Base-by-base conservation (phyloP, 2,797 vertebrate genomes). In the Sebastes hubbsi region DNA sequence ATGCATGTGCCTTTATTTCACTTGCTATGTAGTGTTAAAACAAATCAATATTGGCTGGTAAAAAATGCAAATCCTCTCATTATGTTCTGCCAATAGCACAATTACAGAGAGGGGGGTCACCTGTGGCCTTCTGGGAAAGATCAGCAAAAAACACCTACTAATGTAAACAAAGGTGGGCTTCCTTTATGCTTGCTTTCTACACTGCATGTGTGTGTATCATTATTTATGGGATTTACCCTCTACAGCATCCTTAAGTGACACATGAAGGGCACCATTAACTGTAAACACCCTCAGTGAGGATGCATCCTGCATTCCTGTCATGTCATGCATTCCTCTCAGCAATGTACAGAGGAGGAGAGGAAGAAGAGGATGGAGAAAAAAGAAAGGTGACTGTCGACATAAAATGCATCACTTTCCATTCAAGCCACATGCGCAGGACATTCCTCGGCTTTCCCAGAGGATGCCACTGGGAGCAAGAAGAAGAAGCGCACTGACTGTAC, bases 231-330 rank as follows among this genome's bases (percentile, higher is more conserved):
- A 13, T 61, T 52, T 29, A n/a, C 25, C 74, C 52, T 42, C 59
- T 36, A 24, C 59, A 42, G 13, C 81, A 63, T 60, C 68, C 32
- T 22, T 2, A 6, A 6, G 24, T 75, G 80, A 77, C 69, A 78
- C 55, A 13, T 36, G 56, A 72, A 38, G 32, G 29, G 75, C 54
- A 74, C 18, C 61, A 68, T 73, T 18, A 73, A 73, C 72, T 72
- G 71, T 73, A 27, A 81, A 78, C 54, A 32, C 77, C 52, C 65
- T 67, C 22, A 6, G 68, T 6, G 65, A 60, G 80, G 78, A 78
- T 67, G 79, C 82, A 83, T 64, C 36, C 65, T 67, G 91, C 89
- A 92, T 91, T 94, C 89, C 87, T 71, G 83, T 87, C 91, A 81
- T 92, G 87, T 86, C 90, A 89, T 66, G 90, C 85, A 90, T 90